A percentile compares a stretch with the other conserved stretches of the same genome.
phyloP scores from a whole-genome alignment of 2,888 invertebrate genomes.

The Phalera bucephala region DNA sequence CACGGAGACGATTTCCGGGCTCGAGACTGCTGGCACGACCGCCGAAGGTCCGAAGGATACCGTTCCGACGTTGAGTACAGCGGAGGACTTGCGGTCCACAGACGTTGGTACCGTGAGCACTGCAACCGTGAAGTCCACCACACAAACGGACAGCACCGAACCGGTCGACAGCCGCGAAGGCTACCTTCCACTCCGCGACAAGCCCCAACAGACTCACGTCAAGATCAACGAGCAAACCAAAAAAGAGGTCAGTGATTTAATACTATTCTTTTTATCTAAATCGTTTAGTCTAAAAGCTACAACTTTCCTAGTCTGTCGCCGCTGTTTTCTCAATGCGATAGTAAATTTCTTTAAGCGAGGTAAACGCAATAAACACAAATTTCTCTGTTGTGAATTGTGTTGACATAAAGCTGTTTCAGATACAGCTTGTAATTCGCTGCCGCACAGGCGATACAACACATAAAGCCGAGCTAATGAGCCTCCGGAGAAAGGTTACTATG shows the following conservation, averaged over 20 bases:
- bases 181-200: constrained; percentile 74
- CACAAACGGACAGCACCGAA: constrained; percentile 65
- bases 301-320: constrained; percentile 55
- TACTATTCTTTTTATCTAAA: constrained; percentile 54
- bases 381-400: constrained; percentile 38
- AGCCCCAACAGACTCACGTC: constrained; percentile 74
- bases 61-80: constrained; percentile 60
- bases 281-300: constrained; percentile 70
- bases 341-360: constrained; percentile 48
- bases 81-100: constrained; percentile 59
- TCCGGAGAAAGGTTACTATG: constrained; percentile 58
- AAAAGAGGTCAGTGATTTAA: constrained; percentile 80
- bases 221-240: constrained; percentile 81
- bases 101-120: constrained; percentile 64
- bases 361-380: constrained; percentile 50
- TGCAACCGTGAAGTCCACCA: constrained; percentile 58
- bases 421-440: constrained; percentile 32
- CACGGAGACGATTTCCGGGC: constrained; percentile 73
- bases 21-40: constrained; percentile 62
- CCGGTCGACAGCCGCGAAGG: constrained; percentile 76
- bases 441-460: constrained; percentile 35
- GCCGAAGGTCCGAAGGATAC: constrained; percentile 56
- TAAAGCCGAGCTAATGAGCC: constrained; percentile 62
- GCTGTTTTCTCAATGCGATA: constrained; percentile 50
- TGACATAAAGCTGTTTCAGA: constrained; percentile 36